phyloP scores from a whole-genome alignment of 2,113 vertebrate species.

The Trinectes maculatus region DNA sequence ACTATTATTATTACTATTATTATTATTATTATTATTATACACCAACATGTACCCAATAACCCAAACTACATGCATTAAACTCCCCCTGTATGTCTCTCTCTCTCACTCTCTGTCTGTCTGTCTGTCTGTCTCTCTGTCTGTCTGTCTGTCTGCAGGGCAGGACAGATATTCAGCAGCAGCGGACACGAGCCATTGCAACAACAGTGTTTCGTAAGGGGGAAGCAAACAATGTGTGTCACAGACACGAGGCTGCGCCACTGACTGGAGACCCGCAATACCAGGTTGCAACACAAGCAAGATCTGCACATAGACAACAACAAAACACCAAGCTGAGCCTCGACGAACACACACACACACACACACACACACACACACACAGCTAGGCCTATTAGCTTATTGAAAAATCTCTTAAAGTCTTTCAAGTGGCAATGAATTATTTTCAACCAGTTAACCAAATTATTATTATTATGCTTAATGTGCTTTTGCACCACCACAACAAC shows the following conservation, averaged over 20 bases:
- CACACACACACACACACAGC: conserved; percentile 30
- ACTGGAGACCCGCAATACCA: conserved; percentile 25
- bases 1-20: no score
- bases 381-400: no score
- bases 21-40: no score
- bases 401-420: no score
- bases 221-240: conserved; percentile 57
- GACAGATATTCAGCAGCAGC: conserved; percentile 29
- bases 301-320: conserved; percentile 11
- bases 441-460: no score
- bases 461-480: no score
- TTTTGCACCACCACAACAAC: no score
- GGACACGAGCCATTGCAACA: conserved; percentile 53
- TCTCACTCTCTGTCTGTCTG: conserved; percentile 15
- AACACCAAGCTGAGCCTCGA: conserved; percentile 15
- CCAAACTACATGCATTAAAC: conserved; percentile 57
- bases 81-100: conserved; percentile 7
- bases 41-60: conserved; percentile 55
- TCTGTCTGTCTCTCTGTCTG: conserved; percentile 44
- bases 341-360: conserved; percentile 2
- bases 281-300: conserved; percentile 22
- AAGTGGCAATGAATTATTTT: no score
- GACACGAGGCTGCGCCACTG: conserved; percentile 33
- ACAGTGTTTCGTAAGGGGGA: conserved; percentile 51
- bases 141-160: conserved; percentile 53